These are phyloP conservation scores for Haliclona indistincta DNA, from an alignment of 37 sponge, comb jelly and placozoan species.

Conservation along the genomic window DNA sequence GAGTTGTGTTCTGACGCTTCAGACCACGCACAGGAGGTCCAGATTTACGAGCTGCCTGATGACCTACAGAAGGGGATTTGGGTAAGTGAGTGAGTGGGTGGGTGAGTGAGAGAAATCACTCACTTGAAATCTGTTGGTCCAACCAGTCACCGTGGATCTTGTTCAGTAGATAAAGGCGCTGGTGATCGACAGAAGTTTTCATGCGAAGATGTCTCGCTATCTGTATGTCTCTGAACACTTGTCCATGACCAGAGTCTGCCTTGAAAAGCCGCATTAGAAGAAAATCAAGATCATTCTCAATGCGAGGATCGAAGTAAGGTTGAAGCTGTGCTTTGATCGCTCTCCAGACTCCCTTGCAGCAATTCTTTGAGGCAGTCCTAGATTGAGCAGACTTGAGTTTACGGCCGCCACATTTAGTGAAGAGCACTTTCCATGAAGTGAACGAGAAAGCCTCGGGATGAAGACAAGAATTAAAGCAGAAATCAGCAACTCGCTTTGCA, in stretches of 20 bases:
- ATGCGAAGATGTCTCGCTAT: background rate
- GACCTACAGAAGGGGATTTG: too few species aligned
- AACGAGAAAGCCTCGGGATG: slow-evolving; percentile 21
- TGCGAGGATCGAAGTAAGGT: slow-evolving; percentile 14
- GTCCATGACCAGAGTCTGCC: slow-evolving; percentile 57
- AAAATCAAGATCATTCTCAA: slow-evolving; percentile 50
- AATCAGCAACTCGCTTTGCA: slow-evolving; percentile 19
- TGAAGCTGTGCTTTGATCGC: background rate
- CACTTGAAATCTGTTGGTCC: background rate
- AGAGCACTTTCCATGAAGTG: background rate
- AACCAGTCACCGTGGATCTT: background rate
- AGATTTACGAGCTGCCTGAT: too few species aligned
- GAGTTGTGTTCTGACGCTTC: too few species aligned
- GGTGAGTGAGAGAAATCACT: too few species aligned
- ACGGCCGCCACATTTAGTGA: too few species aligned
- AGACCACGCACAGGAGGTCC: too few species aligned
- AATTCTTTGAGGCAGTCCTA: background rate
- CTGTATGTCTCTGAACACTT: slow-evolving; percentile 44
- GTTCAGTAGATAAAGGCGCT: background rate
- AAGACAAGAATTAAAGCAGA: slow-evolving; percentile 39
- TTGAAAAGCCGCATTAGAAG: slow-evolving; percentile 30
- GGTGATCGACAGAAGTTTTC: background rate
- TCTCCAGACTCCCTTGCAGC: background rate
- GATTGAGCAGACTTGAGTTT: background rate
- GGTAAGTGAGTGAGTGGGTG: too few species aligned